Evolutionary conservation across 2,888 invertebrate genomes (phyloP), one percentile per base, ranked within the genome.

Genomic region (Eumacrocentrus americanus): DNA sequence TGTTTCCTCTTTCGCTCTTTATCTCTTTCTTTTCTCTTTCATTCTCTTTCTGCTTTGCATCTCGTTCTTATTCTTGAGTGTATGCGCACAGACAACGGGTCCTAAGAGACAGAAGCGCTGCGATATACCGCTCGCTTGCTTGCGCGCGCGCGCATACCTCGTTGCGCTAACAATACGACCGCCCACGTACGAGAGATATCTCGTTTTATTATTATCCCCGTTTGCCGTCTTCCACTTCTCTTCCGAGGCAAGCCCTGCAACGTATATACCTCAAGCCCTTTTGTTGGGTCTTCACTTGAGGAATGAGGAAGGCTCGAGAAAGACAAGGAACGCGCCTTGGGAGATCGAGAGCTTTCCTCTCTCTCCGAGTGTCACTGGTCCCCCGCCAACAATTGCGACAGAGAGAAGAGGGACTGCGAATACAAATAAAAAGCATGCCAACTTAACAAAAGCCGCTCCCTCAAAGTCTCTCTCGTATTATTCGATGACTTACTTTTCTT

Each of bases 91-190:
- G n/a, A n/a, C n/a, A n/a, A n/a, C 14, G 40, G 9, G 29, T 34
- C 18, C 40, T 37, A 11, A 52, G 38, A 44, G 54, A 76, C 76
- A 74, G 77, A 76, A 76, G 76, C 75, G 75, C 76, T 75, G 76
- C 70, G 64, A 71, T n/a, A 64, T 65, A 68, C 64, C 64, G 61
- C 63, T 60, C 34, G 48, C 61, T 52, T 52, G 47, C 29, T 40
- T 14, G 35, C 46, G 37, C 54, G 58, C 60, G 60, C 61, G 61
- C 68, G 74, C 74, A 77, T 77, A 73, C 74, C 76, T 78, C 75
- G 75, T 77, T 78, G 78, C 76, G 73, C 76, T 77, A 78, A 78
- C 77, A 78, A 78, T 78, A 78, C 77, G 78, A 78, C 78, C 78
- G 78, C 78, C 78, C 78, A 78, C 78, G 74, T 76, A 73, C 75